Base-by-base conservation (phyloP, 64 coral and sea anemone genomes). In the Exaiptasia diaphana region DNA sequence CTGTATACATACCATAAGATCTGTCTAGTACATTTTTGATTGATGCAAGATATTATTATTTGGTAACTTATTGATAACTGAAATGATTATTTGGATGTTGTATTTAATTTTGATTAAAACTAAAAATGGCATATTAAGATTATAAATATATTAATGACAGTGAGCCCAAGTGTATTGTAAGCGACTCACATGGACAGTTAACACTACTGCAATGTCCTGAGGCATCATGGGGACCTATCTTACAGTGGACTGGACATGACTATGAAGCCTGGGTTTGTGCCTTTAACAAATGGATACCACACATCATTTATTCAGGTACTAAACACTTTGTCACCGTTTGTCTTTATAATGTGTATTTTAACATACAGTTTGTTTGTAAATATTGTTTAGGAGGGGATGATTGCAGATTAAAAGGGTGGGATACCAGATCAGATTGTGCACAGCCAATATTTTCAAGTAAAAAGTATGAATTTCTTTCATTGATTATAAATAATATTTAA, bases 221-320 rank as follows among this genome's bases (percentile, higher is more conserved):
- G 54, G 87, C 73, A 61, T 76, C 93, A 11, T 86, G 26, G 40
- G 46, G 86, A 20, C 64, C 87, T 21, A 46, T 86, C 5, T 45
- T 72, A 4, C 82, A 96, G 9, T 96, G 93, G 93, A 76, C 49
- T 49, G 93, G 75, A 3, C 93, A 96, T 59, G 78, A 90, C 55
- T 96, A 96, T 82, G 93, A 96, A 67, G 82, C 87, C 55, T 96
- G 93, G 93, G 90, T 96, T 35, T 65, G 74, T 37, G 93, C 93
- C 35, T 96, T 96, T 82, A 60, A 96, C 53, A 85, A 38, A 53
- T 90, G 93, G 93, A 90, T 71, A 41, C 83, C 86, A 41, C 53
- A 73, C 30, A 59, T 86, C 17, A 67, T 96, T 48, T 96, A 96
- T 35, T 96, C 93, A 50, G 92, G 92, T 96, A 31, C 38, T 52